Evolutionary conservation across 1,140 invertebrate species (phyloP).

Genomic region (Anagrus nilaparvatae): DNA sequence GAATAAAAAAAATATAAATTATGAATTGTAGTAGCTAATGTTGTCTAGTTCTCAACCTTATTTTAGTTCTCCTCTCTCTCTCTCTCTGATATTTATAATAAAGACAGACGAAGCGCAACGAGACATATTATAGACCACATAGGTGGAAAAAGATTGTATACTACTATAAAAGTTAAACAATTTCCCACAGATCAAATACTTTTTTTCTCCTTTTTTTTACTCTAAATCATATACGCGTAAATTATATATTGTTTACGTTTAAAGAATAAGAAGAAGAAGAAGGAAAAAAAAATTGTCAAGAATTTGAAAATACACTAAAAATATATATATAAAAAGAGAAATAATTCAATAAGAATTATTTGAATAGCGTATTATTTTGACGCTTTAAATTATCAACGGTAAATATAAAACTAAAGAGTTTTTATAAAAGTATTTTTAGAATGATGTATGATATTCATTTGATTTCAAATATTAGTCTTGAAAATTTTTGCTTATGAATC

Average conservation of each 20-base stretch:
- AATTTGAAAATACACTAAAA: too few species aligned
- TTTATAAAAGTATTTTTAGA: constrained; percentile 35
- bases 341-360: constrained; percentile 39
- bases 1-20: too few species aligned
- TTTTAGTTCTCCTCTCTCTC: too few species aligned
- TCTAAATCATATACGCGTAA: constrained; percentile 14
- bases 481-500: too few species aligned
- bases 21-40: too few species aligned
- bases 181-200: constrained; percentile 30
- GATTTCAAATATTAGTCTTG: constrained; percentile 33
- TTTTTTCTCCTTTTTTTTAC: too few species aligned
- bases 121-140: too few species aligned
- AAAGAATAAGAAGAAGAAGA: neutral
- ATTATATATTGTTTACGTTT: constrained; percentile 10
- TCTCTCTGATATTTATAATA: too few species aligned
- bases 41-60: too few species aligned
- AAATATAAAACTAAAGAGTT: too few species aligned
- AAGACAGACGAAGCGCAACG: constrained; percentile 5
- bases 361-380: constrained; percentile 35
- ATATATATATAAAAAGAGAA: too few species aligned
- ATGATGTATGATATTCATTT: constrained; percentile 31
- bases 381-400: constrained; percentile 34
- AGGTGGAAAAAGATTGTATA: too few species aligned
- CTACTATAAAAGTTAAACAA: constrained; percentile 21
- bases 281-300: neutral